These are phyloP conservation scores for Lacerta agilis DNA, from an alignment of 2,797 vertebrate genomes.

Conservation along the genomic window DNA sequence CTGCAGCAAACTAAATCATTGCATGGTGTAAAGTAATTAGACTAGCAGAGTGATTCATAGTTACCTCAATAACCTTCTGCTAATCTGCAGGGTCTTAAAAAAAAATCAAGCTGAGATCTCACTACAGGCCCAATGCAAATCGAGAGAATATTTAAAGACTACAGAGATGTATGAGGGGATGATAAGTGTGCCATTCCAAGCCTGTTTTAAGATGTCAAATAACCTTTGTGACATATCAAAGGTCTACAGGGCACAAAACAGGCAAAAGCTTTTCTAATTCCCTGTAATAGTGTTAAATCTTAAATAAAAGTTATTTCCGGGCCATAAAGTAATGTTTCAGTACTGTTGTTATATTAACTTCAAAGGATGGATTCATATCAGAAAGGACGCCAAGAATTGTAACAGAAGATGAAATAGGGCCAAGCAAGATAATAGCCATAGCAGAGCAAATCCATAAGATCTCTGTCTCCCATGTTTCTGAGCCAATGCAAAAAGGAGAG, in stretches of 20 bases:
- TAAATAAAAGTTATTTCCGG: constrained; percentile 29
- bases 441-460: constrained; percentile 1
- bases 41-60: constrained; percentile 68
- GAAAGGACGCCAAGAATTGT: constrained; percentile 18
- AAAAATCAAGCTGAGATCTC: constrained; percentile 67
- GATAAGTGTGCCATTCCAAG: constrained; percentile 40
- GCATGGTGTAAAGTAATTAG: constrained; percentile 71
- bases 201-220: constrained; percentile 40
- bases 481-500: neutral
- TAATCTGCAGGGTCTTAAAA: constrained; percentile 67
- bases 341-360: constrained; percentile 27
- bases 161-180: neutral
- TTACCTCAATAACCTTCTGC: constrained; percentile 67
- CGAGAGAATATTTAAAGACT: constrained; percentile 42
- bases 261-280: neutral
- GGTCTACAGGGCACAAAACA: constrained; percentile 4
- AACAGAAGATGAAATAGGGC: neutral
- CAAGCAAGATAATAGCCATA: neutral
- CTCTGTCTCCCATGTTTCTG: neutral
- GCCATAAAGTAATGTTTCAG: constrained; percentile 33
- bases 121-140: constrained; percentile 39
- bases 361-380: neutral
- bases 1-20: constrained; percentile 47
- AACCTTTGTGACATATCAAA: neutral
- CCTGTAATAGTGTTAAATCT: constrained; percentile 21